Base-by-base conservation (phyloP, 1,140 invertebrate species). In the Uloborus diversus region DNA sequence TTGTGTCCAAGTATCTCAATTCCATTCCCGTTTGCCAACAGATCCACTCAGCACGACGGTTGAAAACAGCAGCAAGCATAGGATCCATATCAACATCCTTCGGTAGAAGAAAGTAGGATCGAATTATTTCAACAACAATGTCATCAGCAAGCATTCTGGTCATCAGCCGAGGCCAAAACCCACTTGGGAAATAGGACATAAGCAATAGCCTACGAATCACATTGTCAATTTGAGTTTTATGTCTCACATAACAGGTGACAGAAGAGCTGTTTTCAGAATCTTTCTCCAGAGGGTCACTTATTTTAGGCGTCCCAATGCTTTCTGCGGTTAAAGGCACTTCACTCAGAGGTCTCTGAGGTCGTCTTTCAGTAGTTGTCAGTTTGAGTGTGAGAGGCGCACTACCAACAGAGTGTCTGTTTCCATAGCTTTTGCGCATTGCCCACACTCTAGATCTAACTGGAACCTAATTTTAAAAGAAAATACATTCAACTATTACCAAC, bases 101-200 rank as follows among this genome's bases (percentile, higher is more conserved):
- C 0, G 92, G 91, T 25, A 91, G 85, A 47, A 88, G 86, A 85
- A 92, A 93, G 83, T 92, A 91, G 11, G 88, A 88, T 70, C 91
- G 86, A 1, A 95, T 91, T n/a, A 94, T 94, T 75, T 94, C 93
- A 1, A 94, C 90, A 28, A 96, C 92, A 13, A 92, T 89, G 81
- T 96, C 93, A 86, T 99, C 97, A 0, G 95, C 95, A 28, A 99
- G 86, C 61, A 99, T 92, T 25, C 97, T 88, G 0, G 96, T 96
- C 14, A 97, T 95, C 3, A 99, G 89, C 11, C 97, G 88, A 0
- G 97, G 94, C 98, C 97, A 99, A 87, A 99, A 99, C 0, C 98
- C 98, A 82, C 94, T 94, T 0, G 98, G 98, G 85, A 99, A 95
- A 87, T 99, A 99, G 0, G 96, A 96, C 90, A 99, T 94, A 1